Conservation (phyloP, 2,888 invertebrate species). For the Sinopyrophorus schimmeli region DNA sequence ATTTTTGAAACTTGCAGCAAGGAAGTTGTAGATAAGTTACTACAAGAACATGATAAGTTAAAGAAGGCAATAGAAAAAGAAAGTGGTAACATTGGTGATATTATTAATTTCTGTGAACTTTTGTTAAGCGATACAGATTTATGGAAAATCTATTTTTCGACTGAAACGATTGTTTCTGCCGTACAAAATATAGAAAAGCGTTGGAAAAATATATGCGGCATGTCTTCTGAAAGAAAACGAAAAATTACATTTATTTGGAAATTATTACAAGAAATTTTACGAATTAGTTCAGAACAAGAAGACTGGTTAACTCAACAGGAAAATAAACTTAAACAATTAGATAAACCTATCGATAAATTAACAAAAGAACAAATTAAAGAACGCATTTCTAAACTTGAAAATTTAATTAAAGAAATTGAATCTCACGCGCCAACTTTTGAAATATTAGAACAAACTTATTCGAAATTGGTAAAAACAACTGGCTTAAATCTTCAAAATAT, state of each 20-base stretch:
- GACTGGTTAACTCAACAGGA: slow-evolving; percentile 68
- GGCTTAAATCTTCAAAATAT: slow-evolving; percentile 72
- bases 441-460: slow-evolving; percentile 70
- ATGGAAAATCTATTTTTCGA: slow-evolving; percentile 72
- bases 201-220: slow-evolving; percentile 77
- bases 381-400: slow-evolving; percentile 61
- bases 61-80: slow-evolving; percentile 77
- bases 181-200: slow-evolving; percentile 74
- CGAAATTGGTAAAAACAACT: slow-evolving; percentile 67
- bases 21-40: slow-evolving; percentile 67
- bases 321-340: slow-evolving; percentile 62
- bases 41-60: slow-evolving; percentile 72
- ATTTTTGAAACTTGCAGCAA: slow-evolving; percentile 68
- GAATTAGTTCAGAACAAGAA: slow-evolving; percentile 61
- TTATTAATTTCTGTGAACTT: slow-evolving; percentile 77
- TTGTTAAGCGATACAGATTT: slow-evolving; percentile 74
- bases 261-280: slow-evolving; percentile 62
- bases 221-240: slow-evolving; percentile 72
- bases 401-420: slow-evolving; percentile 61
- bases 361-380: slow-evolving; percentile 63
- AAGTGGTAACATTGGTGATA: slow-evolving; percentile 76
- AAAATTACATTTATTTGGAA: slow-evolving; percentile 67
- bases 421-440: slow-evolving; percentile 61
- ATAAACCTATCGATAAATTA: slow-evolving; percentile 61
- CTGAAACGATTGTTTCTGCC: slow-evolving; percentile 67